A percentile compares a stretch with the other conserved stretches of the same genome.
These are phyloP conservation scores for Neodon shergylaensis DNA, from an alignment of 2,113 vertebrate genomes.

Conservation along the genomic window DNA sequence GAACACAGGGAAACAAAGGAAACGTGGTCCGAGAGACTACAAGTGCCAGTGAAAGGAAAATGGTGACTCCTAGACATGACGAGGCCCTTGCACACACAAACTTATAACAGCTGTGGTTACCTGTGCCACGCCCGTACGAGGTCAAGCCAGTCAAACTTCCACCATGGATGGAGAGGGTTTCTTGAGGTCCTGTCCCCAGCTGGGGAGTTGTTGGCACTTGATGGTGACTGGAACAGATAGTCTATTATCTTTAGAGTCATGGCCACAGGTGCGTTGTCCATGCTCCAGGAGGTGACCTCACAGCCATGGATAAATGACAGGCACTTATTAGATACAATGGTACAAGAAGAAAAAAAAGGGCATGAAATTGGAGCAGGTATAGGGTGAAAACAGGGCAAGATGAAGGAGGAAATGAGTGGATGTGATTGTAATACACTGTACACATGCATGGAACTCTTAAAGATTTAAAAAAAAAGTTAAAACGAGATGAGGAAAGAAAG, in stretches of 20 bases:
- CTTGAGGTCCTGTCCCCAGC: neutral
- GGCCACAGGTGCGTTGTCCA: neutral
- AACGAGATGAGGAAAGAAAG: neutral
- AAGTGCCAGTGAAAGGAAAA: too few relatives aligned
- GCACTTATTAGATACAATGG: neutral
- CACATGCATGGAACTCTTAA: neutral
- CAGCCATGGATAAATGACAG: neutral
- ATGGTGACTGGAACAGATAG: neutral
- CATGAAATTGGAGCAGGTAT: too few relatives aligned
- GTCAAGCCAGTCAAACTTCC: neutral
- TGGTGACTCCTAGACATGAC: neutral
- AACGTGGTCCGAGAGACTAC: neutral
- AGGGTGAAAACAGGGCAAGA: neutral
- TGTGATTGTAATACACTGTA: neutral
- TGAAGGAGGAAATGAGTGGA: neutral
- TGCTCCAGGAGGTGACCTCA: neutral
- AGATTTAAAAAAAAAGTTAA: neutral
- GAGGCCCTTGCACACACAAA: neutral
- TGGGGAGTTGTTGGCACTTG: neutral
- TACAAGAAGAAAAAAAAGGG: neutral
- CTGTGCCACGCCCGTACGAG: rapidly evolving
- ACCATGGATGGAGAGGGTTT: neutral
- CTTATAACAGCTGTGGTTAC: rapidly evolving
- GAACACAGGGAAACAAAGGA: neutral
- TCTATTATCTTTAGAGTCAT: neutral